Evolutionary conservation across 1,140 invertebrate genomes (phyloP).

Genomic region (Pristionchus pacificus): DNA sequence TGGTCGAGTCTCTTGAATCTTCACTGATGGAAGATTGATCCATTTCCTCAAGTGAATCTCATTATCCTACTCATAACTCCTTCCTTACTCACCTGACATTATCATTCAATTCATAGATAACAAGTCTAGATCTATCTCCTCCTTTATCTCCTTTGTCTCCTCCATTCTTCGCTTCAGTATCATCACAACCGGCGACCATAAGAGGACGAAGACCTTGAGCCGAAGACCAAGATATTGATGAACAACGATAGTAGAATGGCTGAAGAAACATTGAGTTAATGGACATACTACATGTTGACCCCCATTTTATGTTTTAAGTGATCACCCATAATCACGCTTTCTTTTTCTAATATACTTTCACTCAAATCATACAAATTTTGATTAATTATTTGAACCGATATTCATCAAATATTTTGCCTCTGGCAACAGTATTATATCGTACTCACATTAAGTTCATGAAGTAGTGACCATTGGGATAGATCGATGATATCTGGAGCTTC

Average conservation of each 20-base stretch:
- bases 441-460: constrained; percentile 21
- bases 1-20: neutral
- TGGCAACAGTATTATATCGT: no score
- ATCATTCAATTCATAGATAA: constrained; percentile 29
- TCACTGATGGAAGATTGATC: neutral
- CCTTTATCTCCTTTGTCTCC: neutral
- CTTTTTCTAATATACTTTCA: neutral
- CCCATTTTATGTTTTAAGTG: no score
- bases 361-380: neutral
- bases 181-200: constrained; percentile 21
- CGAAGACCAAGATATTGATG: constrained; percentile 17
- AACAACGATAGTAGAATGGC: constrained; percentile 19
- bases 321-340: no score
- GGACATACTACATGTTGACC: no score
- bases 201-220: constrained; percentile 20
- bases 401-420: no score
- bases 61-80: neutral
- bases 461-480: constrained; percentile 19
- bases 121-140: constrained; percentile 11
- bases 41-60: neutral
- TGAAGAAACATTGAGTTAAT: no score
- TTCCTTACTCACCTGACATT: constrained; percentile 15
- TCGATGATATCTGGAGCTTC: constrained; percentile 26
- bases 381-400: no score
- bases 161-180: constrained; percentile 15